These are phyloP conservation scores for Panopea generosa DNA, from an alignment of 2,888 invertebrate genomes.

Conservation along the genomic window DNA sequence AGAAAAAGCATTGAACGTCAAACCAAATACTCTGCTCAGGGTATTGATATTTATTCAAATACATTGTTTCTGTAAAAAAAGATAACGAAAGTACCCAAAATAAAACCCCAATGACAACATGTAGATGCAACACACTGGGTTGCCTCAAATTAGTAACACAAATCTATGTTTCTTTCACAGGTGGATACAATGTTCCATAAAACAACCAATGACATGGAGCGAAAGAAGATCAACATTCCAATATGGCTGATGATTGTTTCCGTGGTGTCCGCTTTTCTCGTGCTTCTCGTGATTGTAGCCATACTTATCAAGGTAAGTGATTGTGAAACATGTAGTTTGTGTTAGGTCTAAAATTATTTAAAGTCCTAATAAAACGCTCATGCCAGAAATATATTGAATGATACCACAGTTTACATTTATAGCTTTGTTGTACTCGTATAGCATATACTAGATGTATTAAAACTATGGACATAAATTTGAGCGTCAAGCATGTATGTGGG, in stretches of 20 bases:
- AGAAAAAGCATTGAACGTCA: no score
- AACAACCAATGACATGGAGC: constrained; percentile 50
- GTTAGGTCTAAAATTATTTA: no score
- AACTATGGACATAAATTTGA: background rate
- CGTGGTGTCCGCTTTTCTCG: constrained; percentile 59
- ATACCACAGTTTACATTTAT: background rate
- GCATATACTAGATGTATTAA: background rate
- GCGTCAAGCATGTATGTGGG: no score
- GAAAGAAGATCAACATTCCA: constrained; percentile 52
- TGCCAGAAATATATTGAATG: background rate
- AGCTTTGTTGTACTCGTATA: background rate
- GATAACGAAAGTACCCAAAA: no score
- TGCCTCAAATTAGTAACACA: no score
- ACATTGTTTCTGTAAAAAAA: no score
- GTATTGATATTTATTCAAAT: no score
- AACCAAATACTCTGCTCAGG: no score
- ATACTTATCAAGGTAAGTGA: constrained; percentile 54
- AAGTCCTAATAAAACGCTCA: background rate
- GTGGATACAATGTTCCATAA: constrained; percentile 60
- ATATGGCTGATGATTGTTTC: constrained; percentile 63
- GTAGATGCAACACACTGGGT: no score
- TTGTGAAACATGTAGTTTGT: background rate
- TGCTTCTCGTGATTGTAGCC: constrained; percentile 56
- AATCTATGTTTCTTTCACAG: constrained; percentile 19
- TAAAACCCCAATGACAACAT: no score